Base-by-base conservation (phyloP, 2,113 vertebrate species). In the Grammomys dolichurus region DNA sequence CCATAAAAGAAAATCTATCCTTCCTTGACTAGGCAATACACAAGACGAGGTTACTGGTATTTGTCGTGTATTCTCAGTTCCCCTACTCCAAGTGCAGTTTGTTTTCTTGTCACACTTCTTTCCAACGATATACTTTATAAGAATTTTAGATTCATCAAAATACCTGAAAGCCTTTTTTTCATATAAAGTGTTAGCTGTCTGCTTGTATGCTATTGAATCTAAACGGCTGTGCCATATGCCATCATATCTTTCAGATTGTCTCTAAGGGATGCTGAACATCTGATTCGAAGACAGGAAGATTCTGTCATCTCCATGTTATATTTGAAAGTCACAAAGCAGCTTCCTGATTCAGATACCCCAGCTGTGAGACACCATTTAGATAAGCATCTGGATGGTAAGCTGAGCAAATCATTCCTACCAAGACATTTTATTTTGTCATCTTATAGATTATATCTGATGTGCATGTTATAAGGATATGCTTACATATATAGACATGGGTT, bases 171-270 rank as follows among this genome's bases (percentile, higher is more conserved):
- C 81, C 95, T n/a, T 91, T 87, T 65, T 28, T 26, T 91, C 91
- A 96, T 91, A 95, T 91, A 96, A 96, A 97, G 89, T 91, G 63
- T 95, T 95, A 96, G 95, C 96, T 97, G 90, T 96, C 63, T 95
- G 91, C 94, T 96, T 96, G 78, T 46, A 91, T 94, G 94, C 77
- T 95, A 94, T 96, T 86, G 60, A 95, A 89, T 95, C 93, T 87
- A 91, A 95, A 89, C 96, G 63, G 72, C 96, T 96, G 76, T 91
- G 82, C 95, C 95, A 96, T 95, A 98, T 97, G 97, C 90, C 89
- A n/a, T 82, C 88, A 63, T 90, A 94, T 96, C 94, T 91, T 96
- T 98, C 95, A 96, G 77, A 94, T 95, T 73, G 63, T 80, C 65
- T 96, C 94, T 96, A 96, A 94, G 75, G 13, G 51, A 70, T 91